Conservation (phyloP, 2,797 vertebrate genomes). For the Pteronotus mesoamericanus region DNA sequence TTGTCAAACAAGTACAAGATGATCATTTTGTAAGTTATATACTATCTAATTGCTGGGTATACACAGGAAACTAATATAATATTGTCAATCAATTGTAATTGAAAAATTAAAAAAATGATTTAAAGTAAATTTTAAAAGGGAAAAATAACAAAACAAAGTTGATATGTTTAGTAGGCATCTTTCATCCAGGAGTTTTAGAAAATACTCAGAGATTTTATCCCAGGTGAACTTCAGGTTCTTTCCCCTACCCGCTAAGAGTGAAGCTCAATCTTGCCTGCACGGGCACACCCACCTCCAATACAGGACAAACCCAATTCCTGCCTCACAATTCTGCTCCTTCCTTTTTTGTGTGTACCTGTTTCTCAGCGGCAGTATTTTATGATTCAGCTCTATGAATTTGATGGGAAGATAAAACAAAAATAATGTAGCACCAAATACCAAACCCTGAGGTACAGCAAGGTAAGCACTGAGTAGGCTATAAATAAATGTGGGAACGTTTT, state of each 20-base stretch:
- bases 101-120: not conserved
- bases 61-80: not conserved
- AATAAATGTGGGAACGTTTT: not conserved
- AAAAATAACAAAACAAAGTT: not conserved
- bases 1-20: not conserved
- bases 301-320: not conserved
- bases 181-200: not conserved
- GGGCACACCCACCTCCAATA: not conserved
- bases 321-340: not conserved
- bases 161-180: not conserved
- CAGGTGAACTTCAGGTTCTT: not conserved
- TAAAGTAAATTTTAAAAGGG: not conserved
- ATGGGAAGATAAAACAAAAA: conserved; percentile 52
- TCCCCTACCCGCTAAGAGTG: not conserved
- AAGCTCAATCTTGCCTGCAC: not conserved
- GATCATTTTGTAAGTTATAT: not conserved
- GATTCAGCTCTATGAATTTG: not conserved
- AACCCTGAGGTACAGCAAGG: not conserved
- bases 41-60: not conserved
- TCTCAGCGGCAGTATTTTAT: conserved; percentile 36
- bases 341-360: not conserved
- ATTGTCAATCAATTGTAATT: not conserved
- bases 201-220: not conserved
- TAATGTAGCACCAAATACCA: conserved; percentile 11
- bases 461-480: not conserved